Evolutionary conservation across 2,113 vertebrate genomes (phyloP), one percentile per base, ranked within the genome.

Genomic region (Elachura formosa): DNA sequence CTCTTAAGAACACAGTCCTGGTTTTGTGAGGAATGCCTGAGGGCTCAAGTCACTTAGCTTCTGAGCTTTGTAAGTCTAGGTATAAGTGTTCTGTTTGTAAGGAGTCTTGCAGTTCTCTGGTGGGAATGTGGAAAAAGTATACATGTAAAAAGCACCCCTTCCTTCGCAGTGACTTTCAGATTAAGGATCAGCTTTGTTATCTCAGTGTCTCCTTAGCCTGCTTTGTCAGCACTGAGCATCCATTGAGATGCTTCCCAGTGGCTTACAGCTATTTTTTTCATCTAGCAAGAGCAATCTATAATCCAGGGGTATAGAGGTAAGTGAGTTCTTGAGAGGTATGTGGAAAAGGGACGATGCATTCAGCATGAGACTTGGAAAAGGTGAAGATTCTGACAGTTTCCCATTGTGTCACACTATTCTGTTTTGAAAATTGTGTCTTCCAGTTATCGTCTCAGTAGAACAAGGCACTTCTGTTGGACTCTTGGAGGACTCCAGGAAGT

Each of bases 401-500:
- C 72, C 73, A 24, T 68, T 80, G 52, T 67, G 74, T 91, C 2
- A 0, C 0, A 0, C 82, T 63, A 11, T 89, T 94, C 63, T 22
- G 25, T 91, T 91, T 93, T 2, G 10, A 92, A 95, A 55, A 93
- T 36, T 61, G 41, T 20, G 4, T n/a, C 55, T 86, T 81, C 67
- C 76, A 38, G 95, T 97, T 96, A 72, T 73, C 82, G 31, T 64
- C 82, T 88, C 38, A 38, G 68, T 46, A 88, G 75, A 93, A 31
- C 2, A 52, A 92, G 61, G 56, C 74, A 46, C 78, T 93, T 51
- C 59, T 92, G 62, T 64, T 5, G 12, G 48, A 82, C 84, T 96
- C 76, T 87, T 81, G 16, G 49, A 92, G 95, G 97, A 98, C 95
- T 80, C 95, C 93, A 41, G 92, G 82, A 94, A 86, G 64, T 87